Conservation (phyloP, 2,113 vertebrate genomes). For the Ictalurus furcatus region DNA sequence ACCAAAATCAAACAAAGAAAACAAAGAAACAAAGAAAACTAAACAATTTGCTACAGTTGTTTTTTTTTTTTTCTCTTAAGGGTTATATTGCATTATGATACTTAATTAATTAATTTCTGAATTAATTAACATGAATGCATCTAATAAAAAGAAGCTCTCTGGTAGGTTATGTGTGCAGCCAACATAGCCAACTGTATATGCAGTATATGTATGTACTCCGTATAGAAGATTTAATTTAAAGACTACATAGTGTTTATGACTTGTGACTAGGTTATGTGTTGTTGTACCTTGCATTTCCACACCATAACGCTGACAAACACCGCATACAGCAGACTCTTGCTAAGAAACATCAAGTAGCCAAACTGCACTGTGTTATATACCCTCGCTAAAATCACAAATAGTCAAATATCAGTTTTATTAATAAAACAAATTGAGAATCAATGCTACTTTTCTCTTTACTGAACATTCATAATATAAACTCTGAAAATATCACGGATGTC, state of each 20-base stretch:
- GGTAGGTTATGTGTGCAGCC: not conserved
- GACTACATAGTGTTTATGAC: not conserved
- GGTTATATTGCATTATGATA: not conserved
- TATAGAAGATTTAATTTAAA: not conserved
- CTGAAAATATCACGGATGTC: not conserved
- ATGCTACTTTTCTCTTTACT: not conserved
- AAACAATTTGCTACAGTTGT: not conserved
- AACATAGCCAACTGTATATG: not conserved
- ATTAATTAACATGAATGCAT: not conserved
- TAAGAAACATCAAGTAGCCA: slow-evolving; percentile 53
- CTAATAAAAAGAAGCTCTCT: not conserved
- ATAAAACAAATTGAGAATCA: not conserved
- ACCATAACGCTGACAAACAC: slow-evolving; percentile 24
- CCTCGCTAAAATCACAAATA: slow-evolving; percentile 37
- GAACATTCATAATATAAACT: not conserved
- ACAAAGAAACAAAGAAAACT: too few species aligned
- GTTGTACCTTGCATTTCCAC: slow-evolving; percentile 52
- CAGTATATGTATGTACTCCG: not conserved
- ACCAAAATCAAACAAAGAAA: not conserved
- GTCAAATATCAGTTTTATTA: not conserved
- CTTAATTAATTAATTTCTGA: not conserved
- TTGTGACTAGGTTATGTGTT: not conserved
- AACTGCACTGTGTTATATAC: slow-evolving; percentile 2
- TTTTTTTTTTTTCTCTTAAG: not conserved
- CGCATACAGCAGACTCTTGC: slow-evolving; percentile 56